Evolutionary conservation across 2,113 vertebrate genomes (phyloP), one percentile per base, ranked within the genome.

Genomic region (Chloebia gouldiae): DNA sequence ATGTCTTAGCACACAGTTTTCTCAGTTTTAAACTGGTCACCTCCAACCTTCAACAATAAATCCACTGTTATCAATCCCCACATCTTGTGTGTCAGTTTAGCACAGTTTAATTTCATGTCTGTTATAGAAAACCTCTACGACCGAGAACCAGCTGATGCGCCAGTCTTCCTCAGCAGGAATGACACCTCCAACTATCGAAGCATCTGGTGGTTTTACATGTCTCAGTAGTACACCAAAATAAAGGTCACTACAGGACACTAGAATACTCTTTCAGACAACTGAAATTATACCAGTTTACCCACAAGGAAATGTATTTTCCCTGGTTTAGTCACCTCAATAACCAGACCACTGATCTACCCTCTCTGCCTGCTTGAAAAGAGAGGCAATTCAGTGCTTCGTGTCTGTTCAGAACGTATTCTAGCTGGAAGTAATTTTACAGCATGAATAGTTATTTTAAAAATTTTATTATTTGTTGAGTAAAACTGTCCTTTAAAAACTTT

Each of bases 61-160:
- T 53, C 13, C 9, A 40, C 33, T 31, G 54, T 42, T 83, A 94
- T 64, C 88, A 71, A 33, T 45, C 15, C 56, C 45, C 60, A 37
- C 14, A 88, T 90, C 90, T 88, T 87, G 63, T 63, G 45, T 80
- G 72, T 92, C 39, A 50, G 45, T 80, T 86, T 44, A 77, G 49
- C 33, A 81, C 63, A 73, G 47, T 81, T 88, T 54, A 90, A 92
- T 88, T 88, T n/a, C 10, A 39, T 37, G 63, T 70, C 75, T 82
- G 6, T 39, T 61, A 39, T 0, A 53, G 78, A 72, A 84, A 85
- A 69, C 15, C 25, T 53, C 25, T 15, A 35, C 0, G 0, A 42
- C 28, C 19, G 35, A 93, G 61, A 91, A 69, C 28, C 45, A 42
- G 57, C 37, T 79, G 59, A 85, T 8, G 42, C 1, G 5, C 53